Evolutionary conservation across 2,888 invertebrate species (phyloP).

Genomic region (Cataglyphis altisquamis): DNA sequence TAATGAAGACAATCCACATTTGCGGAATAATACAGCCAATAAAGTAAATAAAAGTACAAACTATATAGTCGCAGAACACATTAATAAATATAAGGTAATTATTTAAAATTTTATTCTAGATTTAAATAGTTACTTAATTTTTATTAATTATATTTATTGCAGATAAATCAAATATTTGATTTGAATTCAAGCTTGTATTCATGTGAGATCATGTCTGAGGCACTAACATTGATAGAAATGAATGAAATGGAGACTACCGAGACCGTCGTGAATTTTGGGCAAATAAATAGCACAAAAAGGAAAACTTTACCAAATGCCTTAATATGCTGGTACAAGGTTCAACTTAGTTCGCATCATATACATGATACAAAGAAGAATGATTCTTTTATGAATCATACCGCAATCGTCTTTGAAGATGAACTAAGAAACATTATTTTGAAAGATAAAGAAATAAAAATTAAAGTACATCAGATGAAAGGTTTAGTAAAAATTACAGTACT

Average conservation of each 20-base stretch:
- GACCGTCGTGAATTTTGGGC: slow-evolving; percentile 74
- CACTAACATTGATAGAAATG: slow-evolving; percentile 73
- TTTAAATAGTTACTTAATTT: not conserved
- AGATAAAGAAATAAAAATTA: slow-evolving; percentile 73
- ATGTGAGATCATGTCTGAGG: slow-evolving; percentile 68
- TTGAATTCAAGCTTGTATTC: slow-evolving; percentile 77
- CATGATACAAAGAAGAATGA: slow-evolving; percentile 73
- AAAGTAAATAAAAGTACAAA: slow-evolving; percentile 56
- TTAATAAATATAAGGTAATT: slow-evolving; percentile 88
- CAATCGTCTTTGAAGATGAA: slow-evolving; percentile 76
- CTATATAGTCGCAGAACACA: slow-evolving; percentile 87
- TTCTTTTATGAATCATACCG: slow-evolving; percentile 80
- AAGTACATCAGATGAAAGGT: slow-evolving; percentile 75
- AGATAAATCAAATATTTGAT: slow-evolving; percentile 80
- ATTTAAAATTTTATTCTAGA: slow-evolving; percentile 46
- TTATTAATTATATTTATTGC: slow-evolving; percentile 46
- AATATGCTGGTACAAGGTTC: slow-evolving; percentile 78
- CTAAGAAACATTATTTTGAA: slow-evolving; percentile 63
- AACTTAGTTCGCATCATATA: slow-evolving; percentile 62
- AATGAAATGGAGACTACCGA: slow-evolving; percentile 71
- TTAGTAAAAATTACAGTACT: slow-evolving; percentile 71
- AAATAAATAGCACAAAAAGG: slow-evolving; percentile 59
- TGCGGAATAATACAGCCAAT: slow-evolving; percentile 27
- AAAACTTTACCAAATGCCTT: slow-evolving; percentile 76
- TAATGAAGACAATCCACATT: slow-evolving; percentile 24